Base-by-base conservation (phyloP, 2,888 invertebrate species). In the Scaptomyza polygonia region DNA sequence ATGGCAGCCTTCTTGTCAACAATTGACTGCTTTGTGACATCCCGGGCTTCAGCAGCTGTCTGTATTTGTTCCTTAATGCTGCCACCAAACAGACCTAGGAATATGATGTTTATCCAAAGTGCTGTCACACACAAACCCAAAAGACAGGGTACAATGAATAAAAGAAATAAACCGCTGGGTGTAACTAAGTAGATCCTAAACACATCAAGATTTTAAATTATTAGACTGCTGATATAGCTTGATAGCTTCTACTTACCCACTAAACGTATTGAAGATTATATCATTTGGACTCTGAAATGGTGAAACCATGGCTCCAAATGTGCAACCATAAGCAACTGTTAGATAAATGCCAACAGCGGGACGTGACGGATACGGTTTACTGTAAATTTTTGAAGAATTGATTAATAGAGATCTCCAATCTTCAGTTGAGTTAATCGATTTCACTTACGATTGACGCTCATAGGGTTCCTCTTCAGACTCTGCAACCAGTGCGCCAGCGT, bases 261-360 rank as follows among this genome's bases (percentile, higher is more conserved):
- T 9, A 0, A 54, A 36, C 0, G 3, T 1, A 0, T 9, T 18
- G 8, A n/a, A 1, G 1, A 79, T 21, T 0, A 6, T 0, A 1
- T 43, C 25, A 45, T 87, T 85, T 7, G 87, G 87, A 18, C 70
- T 52, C 45, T 73, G 67, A 9, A 81, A 47, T 5, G 77, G 70
- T 0, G 84, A 87, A 0, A 65, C 5, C 68, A 75, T 72, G 1
- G 16, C 55, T 0, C 79, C 84, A 12, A 85, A 8, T 0, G 44
- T 59, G 12, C 72, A 12, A 1, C 70, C 32, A 48, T 67, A 84
- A 34, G 71, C 69, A 5, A 79, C 44, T 0, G 75, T 69, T 0
- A 84, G 25, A 34, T 42, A 84, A 18, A 84, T 58, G 0, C 82
- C 87, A 43, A 82, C 44, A 0, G 30, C 85, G n/a, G 82, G 74